Conservation (phyloP, 1,140 invertebrate genomes). For the Lepidurus packardi region DNA sequence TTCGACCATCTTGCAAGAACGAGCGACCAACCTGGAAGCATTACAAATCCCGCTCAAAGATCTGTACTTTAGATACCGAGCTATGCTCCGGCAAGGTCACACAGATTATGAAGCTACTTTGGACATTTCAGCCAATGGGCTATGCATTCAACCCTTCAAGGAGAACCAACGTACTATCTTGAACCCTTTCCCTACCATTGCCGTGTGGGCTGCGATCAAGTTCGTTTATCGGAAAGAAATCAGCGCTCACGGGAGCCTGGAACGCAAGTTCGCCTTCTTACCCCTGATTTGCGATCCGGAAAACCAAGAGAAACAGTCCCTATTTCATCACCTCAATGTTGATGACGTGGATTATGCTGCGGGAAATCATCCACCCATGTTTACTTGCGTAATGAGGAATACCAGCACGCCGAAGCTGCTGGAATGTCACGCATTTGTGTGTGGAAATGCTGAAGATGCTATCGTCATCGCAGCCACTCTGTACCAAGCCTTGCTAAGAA, state of each 20-base stretch:
- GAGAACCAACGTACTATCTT: slow-evolving; percentile 48
- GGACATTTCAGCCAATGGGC: slow-evolving; percentile 62
- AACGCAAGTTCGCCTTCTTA: slow-evolving; percentile 64
- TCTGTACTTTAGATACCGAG: slow-evolving; percentile 63
- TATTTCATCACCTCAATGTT: slow-evolving; percentile 52
- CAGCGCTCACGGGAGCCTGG: slow-evolving; percentile 36
- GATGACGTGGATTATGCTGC: slow-evolving; percentile 47
- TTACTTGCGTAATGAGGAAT: slow-evolving; percentile 81
- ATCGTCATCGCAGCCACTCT: slow-evolving; percentile 82
- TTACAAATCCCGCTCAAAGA: slow-evolving; percentile 72
- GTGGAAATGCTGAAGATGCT: slow-evolving; percentile 70
- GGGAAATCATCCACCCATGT: slow-evolving; percentile 68
- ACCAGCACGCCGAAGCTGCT: slow-evolving; percentile 63
- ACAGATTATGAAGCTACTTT: slow-evolving; percentile 43
- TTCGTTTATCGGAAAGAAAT: slow-evolving; percentile 47
- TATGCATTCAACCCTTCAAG: slow-evolving; percentile 54
- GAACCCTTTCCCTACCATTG: slow-evolving; percentile 79
- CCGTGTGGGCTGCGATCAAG: slow-evolving; percentile 82
- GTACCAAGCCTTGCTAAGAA: slow-evolving; percentile 75
- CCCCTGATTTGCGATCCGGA: slow-evolving; percentile 78
- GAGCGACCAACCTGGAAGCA: slow-evolving; percentile 72
- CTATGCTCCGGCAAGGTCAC: slow-evolving; percentile 46
- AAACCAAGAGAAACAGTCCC: slow-evolving; percentile 62
- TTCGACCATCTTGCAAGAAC: slow-evolving; percentile 64
- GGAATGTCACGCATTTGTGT: slow-evolving; percentile 86